These are phyloP conservation scores for Philonicus albiceps DNA, from an alignment of 2,888 invertebrate species.

Conservation along the genomic window DNA sequence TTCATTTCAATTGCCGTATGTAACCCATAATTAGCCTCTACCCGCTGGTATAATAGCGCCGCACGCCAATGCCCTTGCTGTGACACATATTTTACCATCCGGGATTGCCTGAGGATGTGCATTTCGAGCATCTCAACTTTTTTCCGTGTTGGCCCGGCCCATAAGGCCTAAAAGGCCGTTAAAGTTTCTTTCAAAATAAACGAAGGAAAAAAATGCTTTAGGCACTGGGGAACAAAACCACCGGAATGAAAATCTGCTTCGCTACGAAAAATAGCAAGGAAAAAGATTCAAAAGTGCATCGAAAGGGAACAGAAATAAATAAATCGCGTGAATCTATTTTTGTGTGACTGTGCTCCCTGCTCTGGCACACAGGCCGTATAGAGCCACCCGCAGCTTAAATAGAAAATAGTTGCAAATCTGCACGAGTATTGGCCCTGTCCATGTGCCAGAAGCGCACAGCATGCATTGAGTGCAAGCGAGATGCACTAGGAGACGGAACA, in stretches of 20 bases:
- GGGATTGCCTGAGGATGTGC: not conserved
- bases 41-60: not conserved
- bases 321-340: constrained; percentile 39
- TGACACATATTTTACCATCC: not conserved
- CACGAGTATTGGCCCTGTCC: not conserved
- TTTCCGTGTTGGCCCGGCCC: not conserved
- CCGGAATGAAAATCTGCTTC: not conserved
- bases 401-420: constrained; percentile 12
- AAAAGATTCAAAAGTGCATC: not conserved
- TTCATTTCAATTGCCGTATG: not conserved
- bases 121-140: not conserved
- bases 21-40: not conserved
- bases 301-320: constrained; percentile 25
- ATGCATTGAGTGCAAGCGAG: not conserved
- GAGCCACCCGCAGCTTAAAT: constrained; percentile 39
- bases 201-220: not conserved
- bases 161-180: not conserved
- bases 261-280: not conserved
- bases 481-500: constrained; percentile 33
- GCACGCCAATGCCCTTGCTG: not conserved
- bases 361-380: not conserved
- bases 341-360: constrained; percentile 4
- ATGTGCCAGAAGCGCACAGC: not conserved
- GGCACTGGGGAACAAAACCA: not conserved
- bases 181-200: not conserved